Base-by-base conservation (phyloP, 1,140 invertebrate genomes). In the Trichomalopsis sarcophagae region DNA sequence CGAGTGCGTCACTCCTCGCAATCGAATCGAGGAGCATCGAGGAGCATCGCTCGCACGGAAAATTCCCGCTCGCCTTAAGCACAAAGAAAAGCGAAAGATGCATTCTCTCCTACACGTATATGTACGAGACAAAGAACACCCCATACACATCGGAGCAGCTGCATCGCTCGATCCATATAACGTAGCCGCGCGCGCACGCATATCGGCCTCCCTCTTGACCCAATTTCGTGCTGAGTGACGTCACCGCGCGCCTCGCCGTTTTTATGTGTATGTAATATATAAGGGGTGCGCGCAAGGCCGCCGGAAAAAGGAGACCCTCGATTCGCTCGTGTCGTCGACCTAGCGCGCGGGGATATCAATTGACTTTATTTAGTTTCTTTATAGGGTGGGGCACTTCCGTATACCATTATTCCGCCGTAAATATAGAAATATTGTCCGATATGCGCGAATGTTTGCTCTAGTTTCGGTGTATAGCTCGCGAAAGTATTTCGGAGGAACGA, bases 141-240 rank as follows among this genome's bases (percentile, higher is more conserved):
- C 6, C 40, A 5, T 23, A 21, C 2, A 30, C 21, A n/a, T 79
- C 14, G 23, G 44, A 10, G 77, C 55, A 68, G 55, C 77, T 66
- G 77, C 79, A 33, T 36, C 21, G 23, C 40, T 17, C 14, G 68
- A 71, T 73, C 21, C 44, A 27, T 27, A 27, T 33, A 44, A 44
- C 36, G 44, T 33, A 36, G 2, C 33, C 33, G 3, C 33, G 23
- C 81, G 66, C 68, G 21, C 71, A 66, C 69, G 44, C 17, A 62
- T 40, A 40, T 47, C 27, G 68, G 33, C 40, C 82, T 69, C 75
- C 62, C 75, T 84, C 82, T 84, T 84, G 75, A 84, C 74, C 74
- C 23, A 84, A 84, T 78, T 73, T 78, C 82, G 33, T 47, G 11
- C n/a, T 2, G 13, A 21, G 81, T 88, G 87, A 87, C 80, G 66